Base-by-base conservation (phyloP, 2,113 vertebrate species). In the Bostrychus sinensis region DNA sequence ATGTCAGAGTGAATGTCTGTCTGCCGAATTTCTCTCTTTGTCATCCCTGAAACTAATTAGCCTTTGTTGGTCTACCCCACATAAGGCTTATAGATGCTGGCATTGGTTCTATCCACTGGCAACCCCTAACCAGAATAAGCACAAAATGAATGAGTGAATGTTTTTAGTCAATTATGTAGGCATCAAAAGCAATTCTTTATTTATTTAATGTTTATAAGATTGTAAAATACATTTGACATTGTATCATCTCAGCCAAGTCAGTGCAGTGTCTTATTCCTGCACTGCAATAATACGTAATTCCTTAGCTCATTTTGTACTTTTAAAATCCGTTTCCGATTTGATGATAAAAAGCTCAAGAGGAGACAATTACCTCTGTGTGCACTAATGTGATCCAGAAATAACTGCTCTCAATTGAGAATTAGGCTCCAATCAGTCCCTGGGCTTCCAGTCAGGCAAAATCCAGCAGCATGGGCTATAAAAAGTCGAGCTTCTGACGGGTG, bases 321-420 rank as follows among this genome's bases (percentile, higher is more conserved):
- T 75, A 30, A 78, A 81, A 82, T 75, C 68, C 57, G 58, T 59
- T 77, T 56, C 56, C 42, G 71, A 63, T 50, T 56, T 43, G 72
- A 61, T 73, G 78, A 85, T 82, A 75, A 87, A 82, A 81, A 83
- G 78, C 83, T 86, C 72, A 77, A 66, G 81, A 82, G 78, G 78
- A 84, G 84, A 90, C 86, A 88, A 91, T 89, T 84, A 83, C 72
- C 69, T 86, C 80, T 61, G 25, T 0, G 23, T 68, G 78, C 62
- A n/a, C 70, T 87, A 81, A 88, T 84, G 79, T 81, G 84, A 56
- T 84, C 79, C 86, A 70, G 66, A 86, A 89, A 91, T 91, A 91
- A 86, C 88, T 86, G 59, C 41, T 79, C 77, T 86, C 70, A 88
- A 89, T 88, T 73, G 66, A 86, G 86, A 85, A 70, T 81, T 84